These are phyloP conservation scores for Leptobrachium leishanense DNA, from an alignment of 2,113 vertebrate species.

Conservation along the genomic window DNA sequence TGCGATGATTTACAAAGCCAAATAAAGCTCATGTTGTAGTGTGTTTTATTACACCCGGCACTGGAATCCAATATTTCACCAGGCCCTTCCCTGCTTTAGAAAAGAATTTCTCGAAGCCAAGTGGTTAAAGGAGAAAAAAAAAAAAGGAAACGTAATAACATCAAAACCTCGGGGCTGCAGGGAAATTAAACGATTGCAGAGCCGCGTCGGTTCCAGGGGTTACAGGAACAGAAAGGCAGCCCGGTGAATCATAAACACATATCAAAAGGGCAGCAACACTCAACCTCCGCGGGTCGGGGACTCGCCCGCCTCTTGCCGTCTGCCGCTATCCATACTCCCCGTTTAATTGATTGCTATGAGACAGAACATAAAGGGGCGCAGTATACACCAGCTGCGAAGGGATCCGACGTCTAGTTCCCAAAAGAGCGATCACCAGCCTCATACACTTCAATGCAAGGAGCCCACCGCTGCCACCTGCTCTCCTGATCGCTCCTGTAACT, in stretches of 20 bases:
- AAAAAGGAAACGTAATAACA: neutral
- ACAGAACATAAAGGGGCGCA: too few species aligned
- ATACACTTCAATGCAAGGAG: too few species aligned
- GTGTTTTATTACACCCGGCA: neutral
- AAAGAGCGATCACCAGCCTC: too few species aligned
- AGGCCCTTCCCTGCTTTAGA: neutral
- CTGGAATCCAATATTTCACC: neutral
- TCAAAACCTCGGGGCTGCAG: neutral
- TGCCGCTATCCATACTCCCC: too few species aligned
- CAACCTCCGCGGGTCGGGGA: neutral
- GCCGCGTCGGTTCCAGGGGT: neutral
- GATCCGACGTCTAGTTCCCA: too few species aligned
- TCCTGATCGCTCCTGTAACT: too few species aligned
- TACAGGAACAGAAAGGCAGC: neutral
- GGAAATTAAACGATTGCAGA: neutral
- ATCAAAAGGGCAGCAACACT: neutral
- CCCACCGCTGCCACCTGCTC: too few species aligned
- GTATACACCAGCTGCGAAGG: too few species aligned
- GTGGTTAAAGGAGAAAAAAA: neutral
- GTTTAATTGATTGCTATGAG: too few species aligned
- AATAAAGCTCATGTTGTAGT: neutral
- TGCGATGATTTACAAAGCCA: neutral
- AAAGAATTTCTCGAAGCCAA: neutral
- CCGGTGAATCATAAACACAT: neutral
- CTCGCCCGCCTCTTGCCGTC: neutral